Conservation (phyloP, 1,140 invertebrate species). For the Colletes gigas region DNA sequence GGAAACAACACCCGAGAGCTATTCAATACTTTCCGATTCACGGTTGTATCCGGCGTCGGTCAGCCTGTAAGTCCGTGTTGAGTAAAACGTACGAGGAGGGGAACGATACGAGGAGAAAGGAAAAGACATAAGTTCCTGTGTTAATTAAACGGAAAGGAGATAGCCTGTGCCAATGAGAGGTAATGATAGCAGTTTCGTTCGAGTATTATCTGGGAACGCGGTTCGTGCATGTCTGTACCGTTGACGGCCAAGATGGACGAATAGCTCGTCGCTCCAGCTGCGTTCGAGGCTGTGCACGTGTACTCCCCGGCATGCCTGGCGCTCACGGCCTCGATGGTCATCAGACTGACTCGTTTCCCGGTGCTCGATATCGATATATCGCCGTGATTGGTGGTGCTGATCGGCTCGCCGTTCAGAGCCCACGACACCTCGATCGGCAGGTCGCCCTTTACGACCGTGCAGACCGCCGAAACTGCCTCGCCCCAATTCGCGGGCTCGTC, state of each 20-base stretch:
- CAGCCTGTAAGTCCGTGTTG: background rate
- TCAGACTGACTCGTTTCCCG: slow-evolving; percentile 86
- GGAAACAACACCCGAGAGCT: slow-evolving; percentile 49
- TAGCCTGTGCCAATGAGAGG: slow-evolving; percentile 38
- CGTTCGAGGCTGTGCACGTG: slow-evolving; percentile 88
- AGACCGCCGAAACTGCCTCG: slow-evolving; percentile 84
- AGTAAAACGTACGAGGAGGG: background rate
- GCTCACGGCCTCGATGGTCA: slow-evolving; percentile 89
- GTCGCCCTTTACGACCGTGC: slow-evolving; percentile 86
- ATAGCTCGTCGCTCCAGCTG: slow-evolving; percentile 85
- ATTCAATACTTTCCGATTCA: background rate
- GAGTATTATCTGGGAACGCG: background rate
- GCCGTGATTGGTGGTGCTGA: slow-evolving; percentile 56
- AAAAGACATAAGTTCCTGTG: background rate
- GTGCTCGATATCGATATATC: slow-evolving; percentile 64
- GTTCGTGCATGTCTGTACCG: slow-evolving; percentile 80
- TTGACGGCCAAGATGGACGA: slow-evolving; percentile 87
- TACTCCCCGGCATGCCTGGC: slow-evolving; percentile 90
- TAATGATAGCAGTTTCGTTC: slow-evolving; percentile 20
- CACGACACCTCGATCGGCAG: slow-evolving; percentile 84
- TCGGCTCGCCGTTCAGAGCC: slow-evolving; percentile 82
- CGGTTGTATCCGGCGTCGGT: slow-evolving; percentile 4
- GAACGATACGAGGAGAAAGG: background rate
- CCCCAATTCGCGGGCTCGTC: slow-evolving; percentile 84
- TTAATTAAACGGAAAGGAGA: background rate